Percentiles rank a stretch among this genome's conserved stretches.
Conservation (phyloP, 2,797 vertebrate genomes). For the Denticeps clupeoides region DNA sequence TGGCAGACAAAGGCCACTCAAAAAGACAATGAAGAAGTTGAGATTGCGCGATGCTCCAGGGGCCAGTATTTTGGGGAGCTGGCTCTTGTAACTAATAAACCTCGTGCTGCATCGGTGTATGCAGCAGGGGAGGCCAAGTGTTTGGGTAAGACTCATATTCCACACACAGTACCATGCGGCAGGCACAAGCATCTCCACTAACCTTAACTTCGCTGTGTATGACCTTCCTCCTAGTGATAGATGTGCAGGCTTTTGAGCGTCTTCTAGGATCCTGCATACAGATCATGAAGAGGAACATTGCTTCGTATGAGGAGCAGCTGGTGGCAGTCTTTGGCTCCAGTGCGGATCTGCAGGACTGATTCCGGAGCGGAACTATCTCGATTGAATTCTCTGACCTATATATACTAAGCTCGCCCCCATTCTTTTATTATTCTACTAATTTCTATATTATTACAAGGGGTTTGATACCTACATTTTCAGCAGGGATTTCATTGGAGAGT, state of each 20-base stretch:
- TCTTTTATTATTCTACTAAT: too few relatives aligned
- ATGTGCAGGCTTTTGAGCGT: constrained; percentile 89
- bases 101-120: constrained; percentile 85
- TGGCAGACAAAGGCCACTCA: constrained; percentile 66
- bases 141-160: constrained; percentile 60
- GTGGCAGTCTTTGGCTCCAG: constrained; percentile 86
- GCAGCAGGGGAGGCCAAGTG: constrained; percentile 83
- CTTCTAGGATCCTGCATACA: constrained; percentile 91
- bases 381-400: too few relatives aligned
- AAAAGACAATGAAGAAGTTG: constrained; percentile 72
- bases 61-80: constrained; percentile 94
- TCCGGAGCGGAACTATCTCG: too few relatives aligned
- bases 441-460: too few relatives aligned
- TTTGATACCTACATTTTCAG: too few relatives aligned
- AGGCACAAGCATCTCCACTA: too few relatives aligned
- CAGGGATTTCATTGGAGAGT: too few relatives aligned
- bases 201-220: too few relatives aligned
- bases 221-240: constrained; percentile 66
- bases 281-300: constrained; percentile 96
- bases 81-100: constrained; percentile 90
- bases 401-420: too few relatives aligned
- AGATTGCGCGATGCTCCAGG: constrained; percentile 75
- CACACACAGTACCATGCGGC: background rate
- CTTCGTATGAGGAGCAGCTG: constrained; percentile 84
- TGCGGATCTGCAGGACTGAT: constrained; percentile 65